These are phyloP conservation scores for Cryptotis parvus DNA, from an alignment of 2,113 vertebrate genomes.

Conservation along the genomic window DNA sequence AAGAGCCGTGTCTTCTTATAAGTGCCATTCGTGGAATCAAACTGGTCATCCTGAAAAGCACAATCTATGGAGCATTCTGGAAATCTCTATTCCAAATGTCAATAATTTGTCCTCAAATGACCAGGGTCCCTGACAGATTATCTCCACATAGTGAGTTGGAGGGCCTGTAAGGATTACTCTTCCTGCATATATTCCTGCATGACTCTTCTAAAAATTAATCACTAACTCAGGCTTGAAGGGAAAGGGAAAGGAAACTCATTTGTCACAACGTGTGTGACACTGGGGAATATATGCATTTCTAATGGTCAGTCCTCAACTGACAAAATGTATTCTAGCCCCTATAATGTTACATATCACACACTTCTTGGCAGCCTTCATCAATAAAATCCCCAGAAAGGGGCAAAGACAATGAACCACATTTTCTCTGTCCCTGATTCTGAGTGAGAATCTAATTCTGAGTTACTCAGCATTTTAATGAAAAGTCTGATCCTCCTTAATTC, in stretches of 20 bases:
- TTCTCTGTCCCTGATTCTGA: not conserved
- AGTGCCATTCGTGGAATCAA: not conserved
- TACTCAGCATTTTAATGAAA: not conserved
- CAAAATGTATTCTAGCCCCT: not conserved
- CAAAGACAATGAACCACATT: not conserved
- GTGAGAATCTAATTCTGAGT: not conserved
- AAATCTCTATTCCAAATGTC: not conserved
- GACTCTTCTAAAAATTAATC: not conserved
- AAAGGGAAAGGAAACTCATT: not conserved
- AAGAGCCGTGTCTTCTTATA: not conserved
- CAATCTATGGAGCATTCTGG: fast-evolving
- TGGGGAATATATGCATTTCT: not conserved
- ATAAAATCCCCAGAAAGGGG: not conserved
- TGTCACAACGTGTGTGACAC: not conserved
- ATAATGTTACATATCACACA: no score
- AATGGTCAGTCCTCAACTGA: not conserved
- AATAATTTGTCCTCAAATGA: not conserved
- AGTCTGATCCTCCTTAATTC: not conserved
- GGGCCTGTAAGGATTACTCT: not conserved
- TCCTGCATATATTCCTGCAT: not conserved
- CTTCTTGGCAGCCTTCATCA: no score
- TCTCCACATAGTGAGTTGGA: no score
- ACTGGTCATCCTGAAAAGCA: not conserved
- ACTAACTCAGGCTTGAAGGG: not conserved
- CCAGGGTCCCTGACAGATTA: fast-evolving